Evolutionary conservation across 2,797 vertebrate species (phyloP).

Genomic region (Xiphophorus birchmanni): DNA sequence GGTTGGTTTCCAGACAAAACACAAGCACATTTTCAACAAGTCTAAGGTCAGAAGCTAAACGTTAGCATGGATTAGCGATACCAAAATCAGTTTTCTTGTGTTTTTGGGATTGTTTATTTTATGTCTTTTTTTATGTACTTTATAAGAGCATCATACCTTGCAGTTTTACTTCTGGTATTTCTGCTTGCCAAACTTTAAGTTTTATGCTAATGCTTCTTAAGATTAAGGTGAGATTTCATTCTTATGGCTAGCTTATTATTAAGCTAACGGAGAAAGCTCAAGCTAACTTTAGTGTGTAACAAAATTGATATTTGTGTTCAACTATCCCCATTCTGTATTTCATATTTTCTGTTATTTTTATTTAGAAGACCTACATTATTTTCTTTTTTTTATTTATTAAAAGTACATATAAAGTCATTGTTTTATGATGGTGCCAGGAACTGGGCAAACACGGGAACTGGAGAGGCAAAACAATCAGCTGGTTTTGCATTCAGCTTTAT

Average conservation of each 20-base stretch:
- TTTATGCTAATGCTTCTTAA: neutral
- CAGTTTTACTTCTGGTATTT: neutral
- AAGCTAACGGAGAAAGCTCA: neutral
- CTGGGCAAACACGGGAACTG: neutral
- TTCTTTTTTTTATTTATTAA: no score
- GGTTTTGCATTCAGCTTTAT: neutral
- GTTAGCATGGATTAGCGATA: neutral
- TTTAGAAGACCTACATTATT: no score
- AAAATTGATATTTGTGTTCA: neutral
- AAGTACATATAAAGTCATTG: neutral
- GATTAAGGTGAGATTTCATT: neutral
- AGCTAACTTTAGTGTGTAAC: neutral
- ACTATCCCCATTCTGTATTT: neutral
- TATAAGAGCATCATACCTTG: neutral
- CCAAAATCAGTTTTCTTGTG: neutral
- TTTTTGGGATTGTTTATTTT: neutral
- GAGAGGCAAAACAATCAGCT: slow-evolving; percentile 5
- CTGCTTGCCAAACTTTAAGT: neutral
- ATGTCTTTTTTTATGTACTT: neutral
- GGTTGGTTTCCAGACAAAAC: neutral
- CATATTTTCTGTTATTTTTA: no score
- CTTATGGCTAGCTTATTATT: neutral
- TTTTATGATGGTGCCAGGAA: neutral
- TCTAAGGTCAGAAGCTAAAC: neutral
- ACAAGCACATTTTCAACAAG: neutral